These are phyloP conservation scores for Daubentonia madagascariensis DNA, from an alignment of 2,113 vertebrate species.

Conservation along the genomic window DNA sequence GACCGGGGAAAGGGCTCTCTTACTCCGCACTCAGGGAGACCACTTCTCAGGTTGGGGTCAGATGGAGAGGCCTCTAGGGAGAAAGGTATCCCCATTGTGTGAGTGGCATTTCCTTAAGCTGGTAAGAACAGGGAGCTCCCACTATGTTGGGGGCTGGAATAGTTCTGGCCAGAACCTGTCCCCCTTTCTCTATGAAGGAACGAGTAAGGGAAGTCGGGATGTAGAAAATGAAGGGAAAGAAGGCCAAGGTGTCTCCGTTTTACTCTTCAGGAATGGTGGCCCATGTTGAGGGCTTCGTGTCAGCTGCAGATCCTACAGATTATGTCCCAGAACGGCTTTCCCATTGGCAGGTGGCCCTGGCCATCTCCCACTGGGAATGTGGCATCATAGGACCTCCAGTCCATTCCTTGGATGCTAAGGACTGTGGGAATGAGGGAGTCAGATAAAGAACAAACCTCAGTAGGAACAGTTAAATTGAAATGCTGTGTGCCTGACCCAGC, in stretches of 20 bases:
- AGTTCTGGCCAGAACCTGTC: neutral
- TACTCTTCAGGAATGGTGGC: constrained; percentile 53
- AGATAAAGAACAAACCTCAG: constrained; percentile 16
- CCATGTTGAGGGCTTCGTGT: constrained; percentile 27
- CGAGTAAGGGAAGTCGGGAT: neutral
- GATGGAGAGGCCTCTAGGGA: constrained; percentile 56
- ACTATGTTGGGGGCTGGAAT: neutral
- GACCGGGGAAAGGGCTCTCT: constrained; percentile 72
- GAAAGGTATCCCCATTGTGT: constrained; percentile 4
- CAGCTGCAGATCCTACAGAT: constrained; percentile 20
- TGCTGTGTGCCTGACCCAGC: constrained; percentile 28
- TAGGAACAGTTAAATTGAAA: constrained; percentile 36
- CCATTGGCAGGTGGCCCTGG: neutral
- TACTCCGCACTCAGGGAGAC: constrained; percentile 76
- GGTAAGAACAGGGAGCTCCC: neutral
- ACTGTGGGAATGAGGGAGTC: constrained; percentile 15
- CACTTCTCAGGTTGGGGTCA: constrained; percentile 75
- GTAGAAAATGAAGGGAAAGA: neutral
- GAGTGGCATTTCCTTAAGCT: constrained; percentile 33
- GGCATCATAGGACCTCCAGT: constrained; percentile 28
- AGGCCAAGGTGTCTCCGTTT: neutral
- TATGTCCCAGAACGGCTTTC: constrained; percentile 31
- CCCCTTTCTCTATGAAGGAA: neutral
- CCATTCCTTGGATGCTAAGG: constrained; percentile 52
- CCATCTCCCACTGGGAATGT: constrained; percentile 8